These are phyloP conservation scores for Xenops minutus DNA, from an alignment of 2,797 vertebrate genomes.

Conservation along the genomic window DNA sequence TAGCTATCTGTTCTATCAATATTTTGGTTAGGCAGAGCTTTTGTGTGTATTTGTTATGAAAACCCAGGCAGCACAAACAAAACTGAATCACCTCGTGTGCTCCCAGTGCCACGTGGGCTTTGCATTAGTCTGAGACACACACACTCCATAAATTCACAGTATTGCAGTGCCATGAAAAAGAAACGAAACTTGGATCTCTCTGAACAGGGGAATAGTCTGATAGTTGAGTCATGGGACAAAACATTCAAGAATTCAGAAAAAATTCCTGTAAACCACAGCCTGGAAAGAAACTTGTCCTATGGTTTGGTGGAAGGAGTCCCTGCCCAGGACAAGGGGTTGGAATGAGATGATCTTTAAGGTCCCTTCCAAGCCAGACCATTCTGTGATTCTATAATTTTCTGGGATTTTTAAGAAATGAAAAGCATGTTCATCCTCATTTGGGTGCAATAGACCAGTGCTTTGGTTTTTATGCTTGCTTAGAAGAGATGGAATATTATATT, in stretches of 20 bases:
- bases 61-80: background rate
- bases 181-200: background rate
- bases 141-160: background rate
- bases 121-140: background rate
- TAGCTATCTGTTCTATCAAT: background rate
- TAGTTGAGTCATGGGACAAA: background rate
- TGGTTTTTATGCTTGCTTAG: background rate
- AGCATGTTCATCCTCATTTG: background rate
- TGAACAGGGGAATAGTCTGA: background rate
- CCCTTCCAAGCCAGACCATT: background rate
- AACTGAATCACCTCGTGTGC: background rate
- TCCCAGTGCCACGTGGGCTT: background rate
- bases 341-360: background rate
- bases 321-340: background rate
- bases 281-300: background rate
- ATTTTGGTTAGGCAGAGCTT: background rate
- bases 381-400: background rate
- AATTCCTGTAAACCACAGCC: background rate
- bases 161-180: background rate
- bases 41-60: background rate
- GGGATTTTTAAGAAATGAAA: fast-evolving
- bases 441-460: background rate
- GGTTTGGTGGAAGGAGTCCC: background rate
- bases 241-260: background rate
- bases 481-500: background rate